Base-by-base conservation (phyloP, 2,888 invertebrate species). In the Megastigmus dorsalis region DNA sequence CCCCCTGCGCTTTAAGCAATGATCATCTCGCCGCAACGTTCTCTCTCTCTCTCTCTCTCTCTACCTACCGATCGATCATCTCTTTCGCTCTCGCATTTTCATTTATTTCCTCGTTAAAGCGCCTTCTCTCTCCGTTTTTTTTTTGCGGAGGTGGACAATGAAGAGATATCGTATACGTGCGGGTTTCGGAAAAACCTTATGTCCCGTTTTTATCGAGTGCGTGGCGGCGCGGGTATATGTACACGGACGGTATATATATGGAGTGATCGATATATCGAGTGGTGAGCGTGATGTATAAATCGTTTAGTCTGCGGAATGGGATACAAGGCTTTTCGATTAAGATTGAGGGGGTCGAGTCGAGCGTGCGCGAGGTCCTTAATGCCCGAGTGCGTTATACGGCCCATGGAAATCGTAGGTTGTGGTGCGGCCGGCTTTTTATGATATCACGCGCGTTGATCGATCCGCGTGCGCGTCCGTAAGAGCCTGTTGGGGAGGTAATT, bases 21-120 rank as follows among this genome's bases (percentile, higher is more conserved):
- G 43, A 60, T 60, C 18, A 13, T 20, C 9, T 26, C 28, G 41
- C 23, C 52, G 54, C 18, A 54, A 36, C 36, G 13, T 20, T 36
- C 6, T n/a, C n/a, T n/a, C n/a, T n/a, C n/a, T n/a, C n/a, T n/a
- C n/a, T n/a, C n/a, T n/a, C n/a, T n/a, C n/a, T n/a, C n/a, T n/a
- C 55, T 5, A 3, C 13, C 23, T n/a, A 23, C 38, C 62, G 57
- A 71, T 71, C 71, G 83, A 85, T 85, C 85, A 84, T 82, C 79
- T 63, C 71, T n/a, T n/a, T 28, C 43, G 18, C 2, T 23, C 23
- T 41, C 36, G 26, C 33, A n/a, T 28, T 48, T 41, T 20, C 20
- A 18, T 68, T 59, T 57, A 45, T 45, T n/a, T 50, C 33, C 13
- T 33, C 30, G 52, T 7, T 18, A 3, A 5, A 18, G 38, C 26